Base-by-base conservation (phyloP, 2,797 vertebrate genomes). In the Arvicola amphibius region DNA sequence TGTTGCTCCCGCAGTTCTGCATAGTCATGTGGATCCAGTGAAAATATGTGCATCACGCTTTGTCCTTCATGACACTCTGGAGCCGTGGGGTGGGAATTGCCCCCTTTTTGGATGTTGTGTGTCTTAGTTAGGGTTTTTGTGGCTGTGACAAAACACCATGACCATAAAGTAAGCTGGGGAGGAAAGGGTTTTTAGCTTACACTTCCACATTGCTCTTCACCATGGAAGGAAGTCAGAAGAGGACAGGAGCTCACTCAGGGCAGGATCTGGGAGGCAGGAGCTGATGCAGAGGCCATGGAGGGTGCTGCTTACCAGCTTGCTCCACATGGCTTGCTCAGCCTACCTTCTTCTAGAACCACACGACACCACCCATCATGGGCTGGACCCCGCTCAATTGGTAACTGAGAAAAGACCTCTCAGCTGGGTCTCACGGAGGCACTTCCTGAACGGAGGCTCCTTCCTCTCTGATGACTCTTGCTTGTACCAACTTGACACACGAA, bases 1-100 rank as follows among this genome's bases (percentile, higher is more conserved):
- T 25, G 6, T 46, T 86, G 37, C 74, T 53, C 34, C 2, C 53
- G 17, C 5, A 32, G 0, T 37, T 27, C 56, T 71, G 4, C 46
- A 37, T n/a, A 9, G 0, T 16, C 34, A 29, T 8, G 0, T 46
- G 5, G 48, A 80, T 53, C 11, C 48, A 4, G 8, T 16, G 3
- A 65, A 46, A 37, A 9, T 1, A 7, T 2, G 0, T 29, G 17
- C 32, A 34, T 56, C 12, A 10, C 12, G 23, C 23, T 5, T 2
- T 78, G 73, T 83, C 71, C 67, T 0, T 65, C 25, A 27, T 51
- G 2, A 5, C 76, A 13, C 34, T 34, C 11, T 56, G 4, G 13
- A 43, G 8, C 65, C 40, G 21, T 37, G 17, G 37, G 78, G 87
- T 32, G n/a, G n/a, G n/a, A n/a, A n/a, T n/a, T n/a, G n/a, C n/a